Evolutionary conservation across 35 echinoderm and acorn worm species (phyloP), one percentile per base, ranked within the genome.

Genomic region (Stichopus chloronotus): DNA sequence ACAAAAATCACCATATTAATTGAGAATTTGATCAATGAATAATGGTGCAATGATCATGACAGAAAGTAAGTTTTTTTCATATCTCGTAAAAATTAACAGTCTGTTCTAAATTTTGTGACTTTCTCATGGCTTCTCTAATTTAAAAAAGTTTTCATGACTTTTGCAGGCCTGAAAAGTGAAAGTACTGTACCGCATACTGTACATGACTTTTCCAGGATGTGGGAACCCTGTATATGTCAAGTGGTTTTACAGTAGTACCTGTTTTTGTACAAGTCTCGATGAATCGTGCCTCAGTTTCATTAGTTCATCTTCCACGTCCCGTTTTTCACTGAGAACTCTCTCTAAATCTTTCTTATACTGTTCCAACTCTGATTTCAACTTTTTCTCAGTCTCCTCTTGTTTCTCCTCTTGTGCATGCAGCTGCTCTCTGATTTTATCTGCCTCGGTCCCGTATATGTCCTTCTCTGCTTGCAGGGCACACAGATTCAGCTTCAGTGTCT

Each of bases 401-500:
- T 72, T 59, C 68, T 97, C 96, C 54, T 80, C 77, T 56, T 71
- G 9, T 57, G 56, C 54, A 16, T 12, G 5, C 9, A 65, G 25
- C 58, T 71, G 87, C 11, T 92, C 92, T 69, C 59, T 81, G 12
- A 91, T 53, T 14, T 68, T 90, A 7, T 24, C 81, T 2, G 87
- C 86, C 25, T 93, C 91, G 6, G 93, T 82, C 20, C 93, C 61
- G 13, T 52, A 59, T 30, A 96, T 59, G 24, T 96, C 95, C 87
- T 88, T 96, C 79, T 94, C 95, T 25, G 95, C 93, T 63, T 96
- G 94, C 68, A 96, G 17, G 17, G 94, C 53, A 69, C 96, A 98
- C 53, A 98, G 78, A 63, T 98, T 98, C 6, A 98, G 91, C 77
- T 95, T 96, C 23, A 98, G 79, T 12, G 96, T 95, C 76, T 98